Evolutionary conservation across 2,113 vertebrate genomes (phyloP).

Genomic region (Phasianus colchicus): DNA sequence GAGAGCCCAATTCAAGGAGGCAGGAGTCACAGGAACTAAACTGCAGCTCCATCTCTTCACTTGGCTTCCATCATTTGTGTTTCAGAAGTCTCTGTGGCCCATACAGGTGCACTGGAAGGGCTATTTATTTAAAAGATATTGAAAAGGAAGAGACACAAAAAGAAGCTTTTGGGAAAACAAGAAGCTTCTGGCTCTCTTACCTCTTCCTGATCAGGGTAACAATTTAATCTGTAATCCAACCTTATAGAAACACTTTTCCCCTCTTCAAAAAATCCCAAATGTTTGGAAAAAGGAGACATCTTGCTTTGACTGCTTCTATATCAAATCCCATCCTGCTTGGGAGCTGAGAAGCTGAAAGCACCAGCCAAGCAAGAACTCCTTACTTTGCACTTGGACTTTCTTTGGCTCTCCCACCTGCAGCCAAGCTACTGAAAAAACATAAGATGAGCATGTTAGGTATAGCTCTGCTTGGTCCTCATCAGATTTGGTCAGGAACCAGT

Average conservation of each 20-base stretch:
- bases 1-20: neutral
- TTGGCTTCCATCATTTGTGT: neutral
- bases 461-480: neutral
- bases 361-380: neutral
- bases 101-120: neutral
- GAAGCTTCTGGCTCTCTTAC: neutral
- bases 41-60: neutral
- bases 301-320: rapidly evolving
- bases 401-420: neutral
- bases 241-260: neutral
- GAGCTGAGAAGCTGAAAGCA: neutral
- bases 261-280: neutral
- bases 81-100: neutral
- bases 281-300: neutral
- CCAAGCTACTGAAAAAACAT: neutral
- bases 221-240: neutral
- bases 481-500: neutral
- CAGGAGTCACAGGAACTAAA: neutral
- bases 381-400: too few relatives aligned
- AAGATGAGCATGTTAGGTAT: neutral
- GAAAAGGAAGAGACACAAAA: neutral
- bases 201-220: neutral
- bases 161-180: neutral
- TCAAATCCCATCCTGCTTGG: neutral
- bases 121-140: neutral